Conservation (phyloP, 1,140 invertebrate species). For the Aethina tumida region DNA sequence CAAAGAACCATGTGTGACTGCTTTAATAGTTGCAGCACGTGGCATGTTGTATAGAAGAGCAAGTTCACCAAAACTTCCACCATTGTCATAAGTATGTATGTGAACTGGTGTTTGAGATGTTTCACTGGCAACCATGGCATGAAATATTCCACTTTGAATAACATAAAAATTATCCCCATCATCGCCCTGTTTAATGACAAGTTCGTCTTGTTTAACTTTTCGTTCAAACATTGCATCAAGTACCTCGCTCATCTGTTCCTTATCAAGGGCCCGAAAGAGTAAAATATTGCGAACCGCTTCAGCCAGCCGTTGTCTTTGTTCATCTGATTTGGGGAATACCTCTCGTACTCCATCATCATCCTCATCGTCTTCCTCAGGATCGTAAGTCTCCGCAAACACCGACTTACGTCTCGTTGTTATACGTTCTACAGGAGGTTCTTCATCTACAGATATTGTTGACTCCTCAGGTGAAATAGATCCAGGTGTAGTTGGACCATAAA, state of each 20-base stretch:
- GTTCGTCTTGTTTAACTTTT: conserved; percentile 72
- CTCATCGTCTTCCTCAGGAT: conserved; percentile 85
- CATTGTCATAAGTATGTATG: conserved; percentile 83
- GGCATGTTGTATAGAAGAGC: conserved; percentile 98
- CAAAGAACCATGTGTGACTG: conserved; percentile 70
- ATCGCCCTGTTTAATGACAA: conserved; percentile 91
- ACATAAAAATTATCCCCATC: conserved; percentile 98
- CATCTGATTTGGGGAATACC: conserved; percentile 85
- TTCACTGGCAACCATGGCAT: conserved; percentile 72
- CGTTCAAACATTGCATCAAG: conserved; percentile 97
- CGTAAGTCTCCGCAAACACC: conserved; percentile 90
- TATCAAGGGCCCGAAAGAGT: conserved; percentile 85
- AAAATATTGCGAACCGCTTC: conserved; percentile 90
- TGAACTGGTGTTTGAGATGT: conserved; percentile 47
- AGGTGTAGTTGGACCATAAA: conserved; percentile 41
- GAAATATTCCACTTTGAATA: conserved; percentile 88
- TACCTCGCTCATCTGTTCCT: conserved; percentile 74
- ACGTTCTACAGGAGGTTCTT: conserved; percentile 68
- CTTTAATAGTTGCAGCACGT: conserved; percentile 80
- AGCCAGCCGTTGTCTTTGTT: conserved; percentile 75
- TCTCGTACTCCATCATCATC: conserved; percentile 74
- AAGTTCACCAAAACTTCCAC: conserved; percentile 91
- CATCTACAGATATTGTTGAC: conserved; percentile 65
- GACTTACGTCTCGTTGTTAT: conserved; percentile 78
- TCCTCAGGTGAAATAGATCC: conserved; percentile 52